Evolutionary conservation across 2,888 invertebrate genomes (phyloP).

Genomic region (Synanthedon myopaeformis): DNA sequence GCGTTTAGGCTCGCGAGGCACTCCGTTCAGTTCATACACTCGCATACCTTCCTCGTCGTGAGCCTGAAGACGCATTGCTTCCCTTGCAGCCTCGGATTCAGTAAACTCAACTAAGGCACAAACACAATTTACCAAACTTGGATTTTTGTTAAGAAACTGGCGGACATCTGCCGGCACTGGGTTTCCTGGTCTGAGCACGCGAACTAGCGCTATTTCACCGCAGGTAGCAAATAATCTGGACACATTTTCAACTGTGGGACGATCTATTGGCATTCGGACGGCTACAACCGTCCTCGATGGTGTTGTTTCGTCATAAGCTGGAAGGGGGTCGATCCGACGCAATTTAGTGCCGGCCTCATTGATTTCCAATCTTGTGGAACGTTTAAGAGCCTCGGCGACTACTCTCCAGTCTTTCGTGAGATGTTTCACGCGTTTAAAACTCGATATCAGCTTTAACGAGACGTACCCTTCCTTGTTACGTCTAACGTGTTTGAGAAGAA

Average conservation of each 20-base stretch:
- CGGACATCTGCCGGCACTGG: slow-evolving; percentile 92
- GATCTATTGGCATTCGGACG: slow-evolving; percentile 85
- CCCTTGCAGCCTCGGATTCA: slow-evolving; percentile 85
- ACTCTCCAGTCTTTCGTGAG: slow-evolving; percentile 94
- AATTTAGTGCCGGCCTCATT: slow-evolving; percentile 93
- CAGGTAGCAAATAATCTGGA: slow-evolving; percentile 89
- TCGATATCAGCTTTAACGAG: slow-evolving; percentile 92
- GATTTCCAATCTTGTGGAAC: slow-evolving; percentile 85
- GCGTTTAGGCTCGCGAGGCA: slow-evolving; percentile 80
- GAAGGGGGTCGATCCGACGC: slow-evolving; percentile 84
- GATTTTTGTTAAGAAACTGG: slow-evolving; percentile 90
- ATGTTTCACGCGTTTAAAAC: slow-evolving; percentile 94
- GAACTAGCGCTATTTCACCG: slow-evolving; percentile 90
- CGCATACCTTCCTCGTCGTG: slow-evolving; percentile 73
- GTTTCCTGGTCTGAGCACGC: slow-evolving; percentile 89
- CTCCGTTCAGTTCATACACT: slow-evolving; percentile 81
- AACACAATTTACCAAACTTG: slow-evolving; percentile 86
- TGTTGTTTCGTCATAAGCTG: slow-evolving; percentile 91
- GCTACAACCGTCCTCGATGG: slow-evolving; percentile 93
- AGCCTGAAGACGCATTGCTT: slow-evolving; percentile 78
- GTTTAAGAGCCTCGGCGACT: slow-evolving; percentile 86
- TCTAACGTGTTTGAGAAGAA: slow-evolving; percentile 92
- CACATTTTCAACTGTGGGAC: slow-evolving; percentile 89
- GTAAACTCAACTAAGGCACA: slow-evolving; percentile 94
- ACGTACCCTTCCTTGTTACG: slow-evolving; percentile 97